These are phyloP conservation scores for Ypsolopha scabrella DNA, from an alignment of 2,888 invertebrate genomes.

Conservation along the genomic window DNA sequence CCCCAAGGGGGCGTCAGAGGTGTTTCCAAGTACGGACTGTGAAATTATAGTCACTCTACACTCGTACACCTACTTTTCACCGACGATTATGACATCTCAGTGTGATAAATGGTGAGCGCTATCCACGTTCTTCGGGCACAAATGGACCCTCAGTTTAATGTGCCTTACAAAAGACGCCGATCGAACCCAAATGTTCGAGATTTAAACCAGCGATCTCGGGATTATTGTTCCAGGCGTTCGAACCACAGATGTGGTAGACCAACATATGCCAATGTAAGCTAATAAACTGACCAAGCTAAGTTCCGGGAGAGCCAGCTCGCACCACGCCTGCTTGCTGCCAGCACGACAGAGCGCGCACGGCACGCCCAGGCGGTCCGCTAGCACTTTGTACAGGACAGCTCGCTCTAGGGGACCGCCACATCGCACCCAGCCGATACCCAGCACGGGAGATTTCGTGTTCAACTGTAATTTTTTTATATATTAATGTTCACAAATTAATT, in stretches of 20 bases:
- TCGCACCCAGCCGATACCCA: slow-evolving; percentile 70
- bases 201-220: too few relatives aligned
- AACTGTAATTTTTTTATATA: slow-evolving; percentile 16
- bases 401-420: slow-evolving; percentile 73
- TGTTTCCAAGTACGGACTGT: too few relatives aligned
- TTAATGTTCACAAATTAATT: background rate
- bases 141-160: background rate
- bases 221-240: too few relatives aligned
- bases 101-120: too few relatives aligned
- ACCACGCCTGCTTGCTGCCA: slow-evolving; percentile 70
- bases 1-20: too few relatives aligned
- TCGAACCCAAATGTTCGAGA: too few relatives aligned
- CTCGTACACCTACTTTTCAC: too few relatives aligned
- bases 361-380: slow-evolving; percentile 73
- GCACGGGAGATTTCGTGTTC: slow-evolving; percentile 47
- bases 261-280: background rate
- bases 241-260: background rate
- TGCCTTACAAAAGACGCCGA: too few relatives aligned
- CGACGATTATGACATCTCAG: too few relatives aligned
- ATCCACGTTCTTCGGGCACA: too few relatives aligned
- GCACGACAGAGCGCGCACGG: slow-evolving; percentile 72
- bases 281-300: slow-evolving; percentile 26
- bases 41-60: too few relatives aligned
- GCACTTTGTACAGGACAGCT: slow-evolving; percentile 72
- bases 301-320: slow-evolving; percentile 72